Percentiles rank a stretch among this genome's conserved stretches.
These are phyloP conservation scores for Ooceraea biroi DNA, from an alignment of 1,140 invertebrate genomes.

Conservation along the genomic window DNA sequence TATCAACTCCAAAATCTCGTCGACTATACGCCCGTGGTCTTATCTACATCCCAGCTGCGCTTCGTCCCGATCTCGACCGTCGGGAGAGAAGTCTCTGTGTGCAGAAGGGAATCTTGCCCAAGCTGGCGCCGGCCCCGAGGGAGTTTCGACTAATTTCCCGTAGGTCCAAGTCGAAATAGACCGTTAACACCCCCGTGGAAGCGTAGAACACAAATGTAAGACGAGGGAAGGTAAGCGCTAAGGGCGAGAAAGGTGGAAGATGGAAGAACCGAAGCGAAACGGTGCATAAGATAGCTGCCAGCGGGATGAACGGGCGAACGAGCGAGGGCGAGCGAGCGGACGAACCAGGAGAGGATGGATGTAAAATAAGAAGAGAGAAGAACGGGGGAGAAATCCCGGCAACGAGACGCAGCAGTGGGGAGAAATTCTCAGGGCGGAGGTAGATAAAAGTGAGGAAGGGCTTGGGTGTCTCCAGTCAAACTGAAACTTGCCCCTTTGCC, in stretches of 20 bases:
- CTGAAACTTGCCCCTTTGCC: conserved; percentile 74
- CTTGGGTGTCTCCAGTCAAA: conserved; percentile 65
- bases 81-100: conserved; percentile 50
- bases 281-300: conserved; percentile 42
- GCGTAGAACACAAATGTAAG: conserved; percentile 35
- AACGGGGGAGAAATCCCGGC: not conserved
- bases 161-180: conserved; percentile 74
- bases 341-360: not conserved
- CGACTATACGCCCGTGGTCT: conserved; percentile 28
- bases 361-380: conserved; percentile 24
- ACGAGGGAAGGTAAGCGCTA: conserved; percentile 32
- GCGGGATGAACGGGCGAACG: not conserved
- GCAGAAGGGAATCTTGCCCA: conserved; percentile 57
- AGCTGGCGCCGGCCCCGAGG: conserved; percentile 61
- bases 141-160: conserved; percentile 76
- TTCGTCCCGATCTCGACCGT: conserved; percentile 27
- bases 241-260: conserved; percentile 26
- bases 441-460: conserved; percentile 67
- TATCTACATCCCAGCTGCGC: conserved; percentile 60
- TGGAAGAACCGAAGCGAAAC: conserved; percentile 36
- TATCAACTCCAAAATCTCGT: conserved; percentile 11
- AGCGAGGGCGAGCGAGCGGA: not conserved
- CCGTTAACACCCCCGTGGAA: conserved; percentile 73
- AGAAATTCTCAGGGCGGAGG: conserved; percentile 40
- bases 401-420: conserved; percentile 37